Conservation (phyloP, 2,888 invertebrate genomes). For the Eumerus sabulonum region DNA sequence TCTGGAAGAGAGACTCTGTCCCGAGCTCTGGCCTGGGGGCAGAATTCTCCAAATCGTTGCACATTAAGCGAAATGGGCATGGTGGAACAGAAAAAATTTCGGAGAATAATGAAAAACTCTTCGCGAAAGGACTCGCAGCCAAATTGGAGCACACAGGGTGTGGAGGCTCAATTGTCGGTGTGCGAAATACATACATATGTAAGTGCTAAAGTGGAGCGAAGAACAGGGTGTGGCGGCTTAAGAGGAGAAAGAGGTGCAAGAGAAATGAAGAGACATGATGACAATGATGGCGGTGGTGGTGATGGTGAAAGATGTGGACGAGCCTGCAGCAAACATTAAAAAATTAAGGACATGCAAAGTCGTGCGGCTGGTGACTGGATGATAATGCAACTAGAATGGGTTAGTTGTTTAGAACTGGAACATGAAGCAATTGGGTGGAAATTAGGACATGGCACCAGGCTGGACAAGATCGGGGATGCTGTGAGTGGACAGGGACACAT, state of each 20-base stretch:
- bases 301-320: constrained; percentile 64
- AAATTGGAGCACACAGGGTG: constrained; percentile 49
- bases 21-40: constrained; percentile 34
- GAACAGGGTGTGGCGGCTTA: neutral
- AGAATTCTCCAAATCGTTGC: constrained; percentile 56
- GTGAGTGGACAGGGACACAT: too few relatives aligned
- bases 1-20: constrained; percentile 34
- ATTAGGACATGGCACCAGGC: constrained; percentile 45
- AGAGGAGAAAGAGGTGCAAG: constrained; percentile 18
- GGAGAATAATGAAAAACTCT: too few relatives aligned
- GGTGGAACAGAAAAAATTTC: constrained; percentile 29
- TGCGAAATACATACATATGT: constrained; percentile 8
- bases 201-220: neutral
- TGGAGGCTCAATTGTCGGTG: too few relatives aligned
- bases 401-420: constrained; percentile 59
- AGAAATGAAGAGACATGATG: constrained; percentile 9
- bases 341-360: constrained; percentile 69
- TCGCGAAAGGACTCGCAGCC: constrained; percentile 57
- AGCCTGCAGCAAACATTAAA: constrained; percentile 68
- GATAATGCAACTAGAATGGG: constrained; percentile 57
- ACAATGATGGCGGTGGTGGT: constrained; percentile 15
- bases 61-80: constrained; percentile 32
- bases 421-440: constrained; percentile 66
- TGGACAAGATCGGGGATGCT: constrained; percentile 14
- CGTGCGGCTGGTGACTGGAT: constrained; percentile 63